These are phyloP conservation scores for Bombus ignitus DNA, from an alignment of 1,140 invertebrate genomes.

Conservation along the genomic window DNA sequence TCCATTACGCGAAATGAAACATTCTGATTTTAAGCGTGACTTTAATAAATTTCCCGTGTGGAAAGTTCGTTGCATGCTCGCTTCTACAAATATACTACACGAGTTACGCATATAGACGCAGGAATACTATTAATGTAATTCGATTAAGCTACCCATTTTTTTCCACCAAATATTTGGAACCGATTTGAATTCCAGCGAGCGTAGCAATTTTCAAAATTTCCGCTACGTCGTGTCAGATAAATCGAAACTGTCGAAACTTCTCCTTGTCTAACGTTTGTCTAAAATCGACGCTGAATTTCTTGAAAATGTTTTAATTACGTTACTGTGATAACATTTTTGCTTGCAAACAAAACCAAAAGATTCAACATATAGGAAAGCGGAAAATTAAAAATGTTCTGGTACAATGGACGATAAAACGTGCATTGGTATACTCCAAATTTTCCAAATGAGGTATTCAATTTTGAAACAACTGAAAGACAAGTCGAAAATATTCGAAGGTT, in stretches of 20 bases:
- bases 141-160: not conserved
- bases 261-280: not conserved
- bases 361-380: not conserved
- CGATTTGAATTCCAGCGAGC: too few relatives aligned
- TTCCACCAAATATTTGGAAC: too few relatives aligned
- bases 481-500: too few relatives aligned
- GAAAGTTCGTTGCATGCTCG: not conserved
- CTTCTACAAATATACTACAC: not conserved
- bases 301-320: too few relatives aligned
- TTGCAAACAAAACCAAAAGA: not conserved
- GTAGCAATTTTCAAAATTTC: not conserved
- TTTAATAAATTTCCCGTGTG: not conserved
- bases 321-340: not conserved
- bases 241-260: not conserved
- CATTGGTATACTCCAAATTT: too few relatives aligned
- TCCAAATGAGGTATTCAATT: accelerated
- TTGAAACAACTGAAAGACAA: too few relatives aligned
- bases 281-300: not conserved
- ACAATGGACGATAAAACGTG: too few relatives aligned
- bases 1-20: slow-evolving; percentile 12
- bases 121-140: not conserved
- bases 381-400: not conserved
- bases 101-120: not conserved
- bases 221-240: not conserved
- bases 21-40: not conserved